Evolutionary conservation across 2,113 vertebrate species (phyloP), one percentile per base, ranked within the genome.

Genomic region (Anser cygnoides): DNA sequence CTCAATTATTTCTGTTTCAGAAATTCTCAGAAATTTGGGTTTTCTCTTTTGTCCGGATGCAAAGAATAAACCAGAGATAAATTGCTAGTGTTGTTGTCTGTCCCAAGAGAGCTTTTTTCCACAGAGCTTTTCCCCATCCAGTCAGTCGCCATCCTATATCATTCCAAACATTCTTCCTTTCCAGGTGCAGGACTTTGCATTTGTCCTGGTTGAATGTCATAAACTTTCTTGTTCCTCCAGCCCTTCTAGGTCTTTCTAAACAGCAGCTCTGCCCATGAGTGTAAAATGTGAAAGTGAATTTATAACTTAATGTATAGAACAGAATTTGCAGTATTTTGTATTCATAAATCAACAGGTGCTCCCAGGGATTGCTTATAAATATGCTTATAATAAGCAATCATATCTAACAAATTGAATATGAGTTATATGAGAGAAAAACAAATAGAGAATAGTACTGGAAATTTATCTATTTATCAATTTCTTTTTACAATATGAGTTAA

Each of bases 401-500:
- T 59, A 8, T 76, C 35, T 68, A 58, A 70, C 55, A 70, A 70
- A 70, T 26, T 22, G 58, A 76, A 2, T 39, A 44, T 22, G 33
- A 52, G 10, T 85, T 75, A 52, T 43, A 33, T 39, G 39, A 44
- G 43, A 58, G 57, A 35, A 50, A 46, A 28, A 29, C 21, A 33
- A 54, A 49, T 10, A 71, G 44, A 15, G 58, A 46, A 43, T 43
- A 37, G 4, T 33, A 35, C 33, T 71, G 55, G 55, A 57, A 75
- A 75, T 8, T 5, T 58, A n/a, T 6, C 0, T 1, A 16, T n/a
- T 76, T 31, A 33, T 6, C 0, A 1, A 16, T n/a, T 76, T 31
- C 8, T 52, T 77, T 83, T 81, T 76, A 23, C 14, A 77, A 6
- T 66, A 43, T 21, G 13, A 75, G 37, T 67, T 84, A 72, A 29